These are phyloP conservation scores for Mormyrus proboscirostris DNA, from an alignment of 2,797 vertebrate species.

Conservation along the genomic window DNA sequence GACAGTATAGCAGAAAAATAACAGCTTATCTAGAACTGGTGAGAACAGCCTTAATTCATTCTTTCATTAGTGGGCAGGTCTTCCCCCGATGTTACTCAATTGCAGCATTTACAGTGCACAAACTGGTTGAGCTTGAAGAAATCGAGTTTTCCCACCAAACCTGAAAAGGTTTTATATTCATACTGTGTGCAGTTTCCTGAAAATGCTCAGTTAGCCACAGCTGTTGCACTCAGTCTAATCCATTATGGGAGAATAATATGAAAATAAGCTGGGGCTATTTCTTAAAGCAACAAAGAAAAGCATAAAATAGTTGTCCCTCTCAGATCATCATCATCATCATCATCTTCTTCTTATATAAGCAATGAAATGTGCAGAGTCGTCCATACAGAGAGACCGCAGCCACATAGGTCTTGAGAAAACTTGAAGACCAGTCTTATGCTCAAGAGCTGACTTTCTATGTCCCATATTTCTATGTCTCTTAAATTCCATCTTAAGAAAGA, in stretches of 20 bases:
- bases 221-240: constrained; percentile 36
- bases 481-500: not conserved
- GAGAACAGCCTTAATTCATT: not conserved
- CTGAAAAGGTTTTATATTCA: constrained; percentile 21
- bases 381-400: not conserved
- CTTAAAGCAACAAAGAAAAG: constrained; percentile 1
- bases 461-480: too few relatives aligned
- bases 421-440: not conserved
- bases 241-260: constrained; percentile 21
- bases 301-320: not conserved
- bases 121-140: constrained; percentile 22
- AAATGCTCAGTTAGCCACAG: constrained; percentile 27
- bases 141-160: constrained; percentile 28
- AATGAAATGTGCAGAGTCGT: not conserved
- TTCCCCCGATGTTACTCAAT: constrained; percentile 28
- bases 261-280: constrained; percentile 28
- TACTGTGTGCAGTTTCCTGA: constrained; percentile 22
- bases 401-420: not conserved
- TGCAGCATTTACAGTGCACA: constrained; percentile 29
- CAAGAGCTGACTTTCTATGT: not conserved
- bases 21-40: not conserved
- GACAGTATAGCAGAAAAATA: not conserved
- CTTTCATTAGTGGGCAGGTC: constrained; percentile 29
- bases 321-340: not conserved
- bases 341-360: not conserved